Evolutionary conservation across 2,888 invertebrate species (phyloP).

Genomic region (Euspilapteryx auroguttella): DNA sequence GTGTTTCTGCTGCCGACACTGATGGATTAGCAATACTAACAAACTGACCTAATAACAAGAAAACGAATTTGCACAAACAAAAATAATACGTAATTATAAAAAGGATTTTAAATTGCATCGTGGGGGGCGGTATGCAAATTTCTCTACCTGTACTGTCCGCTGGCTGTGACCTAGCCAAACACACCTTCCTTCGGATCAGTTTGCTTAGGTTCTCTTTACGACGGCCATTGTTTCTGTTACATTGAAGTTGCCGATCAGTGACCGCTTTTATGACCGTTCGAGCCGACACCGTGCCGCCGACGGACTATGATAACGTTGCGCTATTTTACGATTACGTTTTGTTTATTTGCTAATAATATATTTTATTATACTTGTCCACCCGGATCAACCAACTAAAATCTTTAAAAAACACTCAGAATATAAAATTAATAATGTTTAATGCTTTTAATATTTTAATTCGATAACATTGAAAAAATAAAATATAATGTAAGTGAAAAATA

Average conservation of each 20-base stretch:
- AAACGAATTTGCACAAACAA: too few species aligned
- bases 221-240: slow-evolving; percentile 35
- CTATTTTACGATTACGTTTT: too few species aligned
- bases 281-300: background rate
- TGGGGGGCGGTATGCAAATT: slow-evolving; percentile 59
- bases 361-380: too few species aligned
- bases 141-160: slow-evolving; percentile 41
- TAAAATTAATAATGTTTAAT: slow-evolving; percentile 27
- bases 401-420: slow-evolving; percentile 16
- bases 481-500: slow-evolving; percentile 36
- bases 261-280: slow-evolving; percentile 1
- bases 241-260: slow-evolving; percentile 28
- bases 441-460: slow-evolving; percentile 46
- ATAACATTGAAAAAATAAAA: slow-evolving; percentile 48
- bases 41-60: too few species aligned
- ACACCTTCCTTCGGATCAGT: slow-evolving; percentile 19
- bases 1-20: too few species aligned
- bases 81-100: too few species aligned
- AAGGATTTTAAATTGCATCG: slow-evolving; percentile 31
- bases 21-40: too few species aligned
- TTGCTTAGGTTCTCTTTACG: slow-evolving; percentile 58
- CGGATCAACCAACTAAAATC: too few species aligned
- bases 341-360: too few species aligned
- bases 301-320: too few species aligned
- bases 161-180: slow-evolving; percentile 31